phyloP scores from a whole-genome alignment of 2,797 vertebrate genomes.

The Trematomus bernacchii region DNA sequence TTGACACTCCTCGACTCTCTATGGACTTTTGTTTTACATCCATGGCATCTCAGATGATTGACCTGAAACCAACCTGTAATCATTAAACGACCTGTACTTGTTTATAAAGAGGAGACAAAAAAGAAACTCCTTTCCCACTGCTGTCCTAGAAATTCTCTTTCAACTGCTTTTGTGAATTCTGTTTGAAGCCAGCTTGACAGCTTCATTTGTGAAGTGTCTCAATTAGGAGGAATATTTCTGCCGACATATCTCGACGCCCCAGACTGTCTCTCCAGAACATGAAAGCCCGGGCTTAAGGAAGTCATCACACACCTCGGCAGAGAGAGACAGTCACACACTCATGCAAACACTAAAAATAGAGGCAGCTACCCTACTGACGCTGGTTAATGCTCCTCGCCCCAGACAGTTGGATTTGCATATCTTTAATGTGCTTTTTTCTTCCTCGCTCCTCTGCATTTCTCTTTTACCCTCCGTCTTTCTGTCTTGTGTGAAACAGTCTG shows the following conservation, averaged over 20 bases:
- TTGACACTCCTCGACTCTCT: conserved; percentile 24
- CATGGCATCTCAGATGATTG: conserved; percentile 46
- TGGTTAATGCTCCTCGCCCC: conserved; percentile 81
- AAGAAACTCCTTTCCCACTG: conserved; percentile 43
- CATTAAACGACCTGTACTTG: conserved; percentile 55
- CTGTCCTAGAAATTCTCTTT: conserved; percentile 79
- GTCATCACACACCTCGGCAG: conserved; percentile 83
- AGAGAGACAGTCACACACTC: conserved; percentile 57
- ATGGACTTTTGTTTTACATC: conserved; percentile 23
- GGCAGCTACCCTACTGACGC: conserved; percentile 77
- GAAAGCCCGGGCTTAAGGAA: conserved; percentile 85
- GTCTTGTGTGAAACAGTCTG: conserved; percentile 69
- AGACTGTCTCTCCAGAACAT: conserved; percentile 82
- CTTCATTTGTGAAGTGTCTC: conserved; percentile 84
- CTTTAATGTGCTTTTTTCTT: conserved; percentile 77
- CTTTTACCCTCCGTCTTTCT: conserved; percentile 32
- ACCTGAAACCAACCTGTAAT: conserved; percentile 65
- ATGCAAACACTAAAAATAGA: conserved; percentile 80
- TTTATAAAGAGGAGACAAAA: conserved; percentile 12
- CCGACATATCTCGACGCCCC: conserved; percentile 77
- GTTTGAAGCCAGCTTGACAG: conserved; percentile 79
- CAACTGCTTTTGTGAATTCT: conserved; percentile 69
- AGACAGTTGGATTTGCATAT: conserved; percentile 86
- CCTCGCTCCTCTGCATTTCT: conserved; percentile 12
- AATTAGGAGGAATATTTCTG: conserved; percentile 84